Conservation (phyloP, 2,113 vertebrate species). For the Myodes glareolus region DNA sequence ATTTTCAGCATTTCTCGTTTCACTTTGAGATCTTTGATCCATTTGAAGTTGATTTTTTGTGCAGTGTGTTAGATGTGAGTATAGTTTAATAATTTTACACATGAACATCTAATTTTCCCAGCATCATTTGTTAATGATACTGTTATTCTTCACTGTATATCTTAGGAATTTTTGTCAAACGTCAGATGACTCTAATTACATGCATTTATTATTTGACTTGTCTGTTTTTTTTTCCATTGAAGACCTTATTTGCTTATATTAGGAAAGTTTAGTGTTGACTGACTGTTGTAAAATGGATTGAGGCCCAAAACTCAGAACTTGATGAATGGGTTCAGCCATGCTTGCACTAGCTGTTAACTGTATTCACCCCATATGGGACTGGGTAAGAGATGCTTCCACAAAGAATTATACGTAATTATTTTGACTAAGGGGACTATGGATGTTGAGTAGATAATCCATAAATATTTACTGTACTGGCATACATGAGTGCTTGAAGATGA, state of each 20-base stretch:
- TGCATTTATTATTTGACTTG: neutral
- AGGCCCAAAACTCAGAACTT: neutral
- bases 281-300: neutral
- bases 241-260: neutral
- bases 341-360: neutral
- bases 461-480: neutral
- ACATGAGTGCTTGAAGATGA: neutral
- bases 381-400: neutral
- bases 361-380: neutral
- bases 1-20: neutral
- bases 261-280: constrained; percentile 7
- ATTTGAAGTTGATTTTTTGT: neutral
- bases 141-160: neutral
- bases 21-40: neutral
- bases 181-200: neutral
- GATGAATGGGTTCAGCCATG: neutral
- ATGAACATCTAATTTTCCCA: neutral
- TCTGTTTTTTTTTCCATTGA: neutral
- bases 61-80: neutral
- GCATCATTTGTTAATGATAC: neutral
- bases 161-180: neutral
- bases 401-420: neutral
- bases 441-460: neutral
- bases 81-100: neutral
- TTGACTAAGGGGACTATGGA: neutral